Percentiles rank a stretch among this genome's conserved stretches.
These are phyloP conservation scores for Electrona antarctica DNA, from an alignment of 2,113 vertebrate species.

Conservation along the genomic window DNA sequence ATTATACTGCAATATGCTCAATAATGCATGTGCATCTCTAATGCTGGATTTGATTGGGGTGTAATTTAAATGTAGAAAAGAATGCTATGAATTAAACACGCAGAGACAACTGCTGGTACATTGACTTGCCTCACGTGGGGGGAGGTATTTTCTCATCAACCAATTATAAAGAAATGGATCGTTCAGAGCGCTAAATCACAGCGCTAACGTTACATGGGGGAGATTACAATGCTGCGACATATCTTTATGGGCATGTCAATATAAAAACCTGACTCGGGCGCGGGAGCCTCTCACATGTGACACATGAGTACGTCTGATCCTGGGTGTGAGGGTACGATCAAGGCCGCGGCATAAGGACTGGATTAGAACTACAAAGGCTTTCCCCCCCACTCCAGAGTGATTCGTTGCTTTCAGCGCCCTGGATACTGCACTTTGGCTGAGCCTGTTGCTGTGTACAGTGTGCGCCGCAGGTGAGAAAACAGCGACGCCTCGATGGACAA, in stretches of 20 bases:
- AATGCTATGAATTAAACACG: too few relatives aligned
- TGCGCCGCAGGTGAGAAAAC: slow-evolving; percentile 48
- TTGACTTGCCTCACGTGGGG: too few relatives aligned
- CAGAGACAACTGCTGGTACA: too few relatives aligned
- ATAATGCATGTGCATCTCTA: too few relatives aligned
- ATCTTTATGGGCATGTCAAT: slow-evolving; percentile 3
- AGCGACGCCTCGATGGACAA: slow-evolving; percentile 15
- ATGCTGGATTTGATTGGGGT: too few relatives aligned
- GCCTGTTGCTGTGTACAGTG: slow-evolving; percentile 39
- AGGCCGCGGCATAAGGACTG: slow-evolving; percentile 44
- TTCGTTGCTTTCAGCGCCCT: slow-evolving; percentile 18
- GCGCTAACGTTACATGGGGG: slow-evolving; percentile 42
- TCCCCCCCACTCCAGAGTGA: slow-evolving; percentile 17
- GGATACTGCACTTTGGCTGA: slow-evolving; percentile 19
- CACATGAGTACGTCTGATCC: slow-evolving; percentile 35
- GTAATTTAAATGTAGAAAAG: too few relatives aligned
- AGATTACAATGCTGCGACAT: slow-evolving; percentile 19
- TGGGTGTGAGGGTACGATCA: slow-evolving; percentile 42
- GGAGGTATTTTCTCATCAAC: too few relatives aligned
- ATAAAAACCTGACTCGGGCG: slow-evolving; percentile 7
- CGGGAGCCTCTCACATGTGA: slow-evolving; percentile 7
- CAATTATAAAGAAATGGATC: too few relatives aligned
- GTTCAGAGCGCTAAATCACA: background rate
- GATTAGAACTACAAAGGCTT: slow-evolving; percentile 65
- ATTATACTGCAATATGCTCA: too few relatives aligned